Evolutionary conservation across 2,888 invertebrate genomes (phyloP).

Genomic region (Epirrhoe tristata): DNA sequence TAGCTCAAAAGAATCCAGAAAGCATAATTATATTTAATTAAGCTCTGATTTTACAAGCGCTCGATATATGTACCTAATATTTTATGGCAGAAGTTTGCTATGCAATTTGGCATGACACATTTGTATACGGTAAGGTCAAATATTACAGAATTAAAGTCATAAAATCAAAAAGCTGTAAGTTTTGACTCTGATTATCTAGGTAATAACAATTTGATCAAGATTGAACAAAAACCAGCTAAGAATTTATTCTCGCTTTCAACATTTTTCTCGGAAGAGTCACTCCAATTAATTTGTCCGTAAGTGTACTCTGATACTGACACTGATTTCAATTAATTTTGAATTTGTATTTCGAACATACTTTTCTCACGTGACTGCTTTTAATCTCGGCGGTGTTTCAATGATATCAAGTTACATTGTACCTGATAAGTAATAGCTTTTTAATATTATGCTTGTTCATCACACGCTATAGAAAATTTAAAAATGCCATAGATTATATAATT

Average conservation of each 20-base stretch:
- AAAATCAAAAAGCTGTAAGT: no score
- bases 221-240: background rate
- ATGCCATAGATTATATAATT: no score
- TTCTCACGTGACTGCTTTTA: constrained; percentile 67
- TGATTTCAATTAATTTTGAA: constrained; percentile 69
- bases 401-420: constrained; percentile 13
- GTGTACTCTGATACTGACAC: constrained; percentile 57
- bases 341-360: constrained; percentile 58
- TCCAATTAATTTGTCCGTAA: constrained; percentile 37
- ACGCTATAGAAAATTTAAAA: no score
- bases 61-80: no score
- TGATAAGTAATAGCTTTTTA: constrained; percentile 1
- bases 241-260: background rate
- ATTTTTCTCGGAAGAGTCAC: background rate
- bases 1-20: no score
- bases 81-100: no score
- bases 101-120: no score
- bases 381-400: constrained; percentile 55
- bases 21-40: no score
- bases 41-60: no score
- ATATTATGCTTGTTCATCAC: background rate
- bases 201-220: background rate
- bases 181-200: no score
- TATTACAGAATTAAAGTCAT: no score
- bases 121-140: no score